Evolutionary conservation across 2,888 invertebrate species (phyloP), one percentile per base, ranked within the genome.

Genomic region (Podabrus alpinus): DNA sequence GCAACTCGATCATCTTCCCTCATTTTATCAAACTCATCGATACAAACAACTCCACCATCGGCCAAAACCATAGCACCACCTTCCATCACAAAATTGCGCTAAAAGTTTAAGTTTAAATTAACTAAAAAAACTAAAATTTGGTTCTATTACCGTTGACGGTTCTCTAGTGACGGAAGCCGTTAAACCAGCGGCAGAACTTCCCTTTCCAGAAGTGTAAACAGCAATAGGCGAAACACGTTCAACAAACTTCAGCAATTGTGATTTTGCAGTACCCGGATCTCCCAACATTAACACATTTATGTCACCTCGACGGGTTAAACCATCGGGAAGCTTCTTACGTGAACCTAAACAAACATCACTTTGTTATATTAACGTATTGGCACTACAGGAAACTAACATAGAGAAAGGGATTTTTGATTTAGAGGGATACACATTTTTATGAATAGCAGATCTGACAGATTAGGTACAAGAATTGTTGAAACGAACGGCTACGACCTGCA

Each of bases 11-110:
- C 99, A 86, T 99, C 99, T 87, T 99, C 99, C 71, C 97, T 91
- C 99, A 99, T 99, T 89, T 99, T 99, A 88, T 99, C 99, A 87
- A 99, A 99, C 88, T 99, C 99, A 87, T 99, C 99, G 85, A 99
- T 99, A 87, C 99, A 99, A 0, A 99, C 99, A 1, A 99, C 98
- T 24, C 99, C 99, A 3, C 99, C 99, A 88, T 99, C 99, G 0
- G 99, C 99, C 59, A 99, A 88, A 19, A 99, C 99, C 99, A 99
- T 99, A 1, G 99, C 99, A 10, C 99, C 99, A 11, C 99, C 98
- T 88, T 98, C 98, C 96, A 98, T 96, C 4, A 98, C 93, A 88
- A 98, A 98, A 87, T 96, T 97, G 64, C 97, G 91, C 96, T 97
- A 84, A 13, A 86, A 85, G 17, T 60, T 15, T 19, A 69, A 70